phyloP scores from a whole-genome alignment of 1,140 invertebrate genomes.

The Euwallacea similis region DNA sequence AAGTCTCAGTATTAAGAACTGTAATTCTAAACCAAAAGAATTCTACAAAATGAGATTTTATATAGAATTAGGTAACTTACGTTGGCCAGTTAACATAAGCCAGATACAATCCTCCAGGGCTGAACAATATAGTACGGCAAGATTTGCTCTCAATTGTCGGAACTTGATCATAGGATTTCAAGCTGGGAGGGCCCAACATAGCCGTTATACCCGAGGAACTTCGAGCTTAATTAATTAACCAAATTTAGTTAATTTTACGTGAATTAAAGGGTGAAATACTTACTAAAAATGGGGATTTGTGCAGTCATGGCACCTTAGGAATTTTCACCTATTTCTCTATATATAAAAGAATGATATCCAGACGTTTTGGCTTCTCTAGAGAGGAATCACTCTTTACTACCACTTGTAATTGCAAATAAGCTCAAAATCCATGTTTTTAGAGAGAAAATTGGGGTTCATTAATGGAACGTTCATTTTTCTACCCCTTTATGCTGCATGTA shows the following conservation, averaged over 20 bases:
- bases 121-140: conserved; percentile 68
- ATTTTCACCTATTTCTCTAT: too few relatives aligned
- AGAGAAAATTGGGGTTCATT: too few relatives aligned
- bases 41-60: too few relatives aligned
- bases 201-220: conserved; percentile 48
- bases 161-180: conserved; percentile 54
- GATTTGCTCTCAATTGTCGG: conserved; percentile 65
- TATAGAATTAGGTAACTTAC: conserved; percentile 44
- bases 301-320: too few relatives aligned
- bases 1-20: conserved; percentile 63
- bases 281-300: neutral
- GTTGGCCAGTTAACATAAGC: conserved; percentile 64
- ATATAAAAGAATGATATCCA: too few relatives aligned
- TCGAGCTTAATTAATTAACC: conserved; percentile 43
- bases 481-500: too few relatives aligned
- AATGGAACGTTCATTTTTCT: too few relatives aligned
- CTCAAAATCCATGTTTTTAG: too few relatives aligned
- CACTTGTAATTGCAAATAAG: too few relatives aligned
- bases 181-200: conserved; percentile 45
- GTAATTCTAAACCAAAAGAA: conserved; percentile 55
- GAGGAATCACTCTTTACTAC: too few relatives aligned
- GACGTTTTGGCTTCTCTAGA: too few relatives aligned
- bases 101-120: conserved; percentile 68
- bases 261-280: neutral
- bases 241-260: neutral